Base-by-base conservation (phyloP, 1,140 invertebrate genomes). In the Aphelenchoides fujianensis region DNA sequence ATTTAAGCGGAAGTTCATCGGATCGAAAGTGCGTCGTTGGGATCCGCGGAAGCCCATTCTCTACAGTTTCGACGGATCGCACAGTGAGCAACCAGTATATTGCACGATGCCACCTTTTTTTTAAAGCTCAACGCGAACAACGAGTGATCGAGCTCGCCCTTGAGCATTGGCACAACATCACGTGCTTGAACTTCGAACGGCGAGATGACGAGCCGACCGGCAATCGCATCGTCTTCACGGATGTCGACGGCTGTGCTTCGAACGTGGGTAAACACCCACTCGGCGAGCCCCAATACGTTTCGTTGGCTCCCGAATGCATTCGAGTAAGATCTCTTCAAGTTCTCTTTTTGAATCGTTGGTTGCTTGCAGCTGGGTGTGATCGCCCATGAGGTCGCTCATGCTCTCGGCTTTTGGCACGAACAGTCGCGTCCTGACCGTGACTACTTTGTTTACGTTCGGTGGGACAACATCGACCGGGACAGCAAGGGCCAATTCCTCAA, bases 331-430 rank as follows among this genome's bases (percentile, higher is more conserved):
- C 23, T 16, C 12, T 48, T 48, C 12, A 23, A 48, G 23, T 48
- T 48, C 12, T n/a, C n/a, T n/a, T n/a, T n/a, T n/a, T n/a, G n/a
- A n/a, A n/a, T n/a, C n/a, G n/a, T n/a, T n/a, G n/a, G n/a, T n/a
- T n/a, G n/a, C n/a, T n/a, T 48, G 41, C 41, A 84, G 84, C 69
- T 85, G 12, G 84, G 84, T n/a, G 83, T 85, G 12, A 85, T 85
- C 70, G 84, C 84, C 16, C 84, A 85, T 70, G 84, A 85, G 68
- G 79, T 85, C 19, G 84, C 84, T 1, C 84, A 85, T 62, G 84
- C 84, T n/a, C 71, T 85, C 16, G 84, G 84, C 7, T 85, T 85
- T 64, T 85, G 84, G 83, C 84, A 85, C 71, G 83, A 85, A 64
- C 84, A 85, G 66, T 74, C 69, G 16, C 32, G 82, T 16, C 83